Evolutionary conservation across 2,888 invertebrate genomes (phyloP), one percentile per base, ranked within the genome.

Genomic region (Proisotoma minuta): DNA sequence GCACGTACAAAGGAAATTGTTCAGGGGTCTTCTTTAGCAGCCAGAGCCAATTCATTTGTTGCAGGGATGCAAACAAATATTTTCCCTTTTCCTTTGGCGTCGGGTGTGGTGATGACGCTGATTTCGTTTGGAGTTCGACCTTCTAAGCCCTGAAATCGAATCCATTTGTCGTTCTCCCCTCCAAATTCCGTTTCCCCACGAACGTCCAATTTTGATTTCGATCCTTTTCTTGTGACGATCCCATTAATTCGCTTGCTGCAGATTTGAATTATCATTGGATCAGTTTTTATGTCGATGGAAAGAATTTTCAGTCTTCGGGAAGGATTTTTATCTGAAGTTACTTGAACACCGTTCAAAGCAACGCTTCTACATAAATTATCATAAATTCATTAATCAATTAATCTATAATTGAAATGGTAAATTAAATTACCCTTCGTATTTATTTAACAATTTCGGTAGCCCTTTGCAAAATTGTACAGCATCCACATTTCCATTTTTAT

Each of bases 401-500:
- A n/a, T n/a, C n/a, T n/a, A n/a, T n/a, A n/a, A n/a, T n/a, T 34
- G 34, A 34, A 8, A 15, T 15, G 15, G 8, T 34, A 10, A 34
- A 10, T 8, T 34, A 34, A 34, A 8, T 15, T 51, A 51, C 51
- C 51, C 51, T 27, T 51, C 51, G 28, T 26, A 27, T n/a, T 27
- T 24, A n/a, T n/a, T n/a, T 10, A 26, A 26, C 26, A 51, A 28
- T 27, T 27, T 51, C 2, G 51, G n/a, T n/a, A 51, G 8, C 24
- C 10, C 24, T n/a, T 51, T 24, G 3, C n/a, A n/a, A n/a, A 51
- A 51, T 27, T 27, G 28, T 3, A n/a, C n/a, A 4, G 51, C 26
- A 27, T 51, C 51, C 27, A 28, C n/a, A n/a, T 51, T 51, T n/a
- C 51, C 51, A 51, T 51, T 51, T 27, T 51, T 27, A 28, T 51